Conservation (phyloP, 1,140 invertebrate genomes). For the Acromyrmex echinatior region DNA sequence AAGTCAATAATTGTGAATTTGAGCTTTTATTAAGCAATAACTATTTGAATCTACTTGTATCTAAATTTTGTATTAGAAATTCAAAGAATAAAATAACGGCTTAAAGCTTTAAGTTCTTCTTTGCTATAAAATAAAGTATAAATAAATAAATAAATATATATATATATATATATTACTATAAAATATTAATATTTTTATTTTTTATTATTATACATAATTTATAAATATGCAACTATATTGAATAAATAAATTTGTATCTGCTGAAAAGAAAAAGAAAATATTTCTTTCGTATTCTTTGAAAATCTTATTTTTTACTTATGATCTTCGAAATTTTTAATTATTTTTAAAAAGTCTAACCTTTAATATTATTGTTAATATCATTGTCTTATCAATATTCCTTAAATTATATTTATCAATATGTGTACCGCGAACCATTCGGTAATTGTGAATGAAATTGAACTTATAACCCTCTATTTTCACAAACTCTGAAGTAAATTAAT, state of each 20-base stretch:
- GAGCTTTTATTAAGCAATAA: background rate
- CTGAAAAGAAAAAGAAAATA: background rate
- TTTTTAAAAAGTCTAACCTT: background rate
- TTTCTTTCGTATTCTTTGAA: background rate
- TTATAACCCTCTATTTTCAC: slow-evolving; percentile 52
- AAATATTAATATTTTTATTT: background rate
- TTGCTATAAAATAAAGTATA: background rate
- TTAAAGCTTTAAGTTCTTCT: background rate
- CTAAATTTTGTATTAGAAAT: background rate
- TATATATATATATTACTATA: background rate
- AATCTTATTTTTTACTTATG: background rate
- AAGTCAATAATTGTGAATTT: slow-evolving; percentile 63
- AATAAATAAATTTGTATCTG: background rate
- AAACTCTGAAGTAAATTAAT: slow-evolving; percentile 83
- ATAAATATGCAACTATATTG: background rate
- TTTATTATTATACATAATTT: background rate
- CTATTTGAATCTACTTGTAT: background rate
- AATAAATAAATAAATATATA: too few relatives aligned
- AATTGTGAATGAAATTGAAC: slow-evolving; percentile 58
- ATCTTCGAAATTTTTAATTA: background rate
- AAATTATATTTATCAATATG: background rate
- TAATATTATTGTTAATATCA: background rate
- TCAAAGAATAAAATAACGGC: background rate
- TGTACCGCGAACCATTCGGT: slow-evolving; percentile 39
- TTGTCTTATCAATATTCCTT: background rate